These are phyloP conservation scores for Smithornis capensis DNA, from an alignment of 2,113 vertebrate species.

Conservation along the genomic window DNA sequence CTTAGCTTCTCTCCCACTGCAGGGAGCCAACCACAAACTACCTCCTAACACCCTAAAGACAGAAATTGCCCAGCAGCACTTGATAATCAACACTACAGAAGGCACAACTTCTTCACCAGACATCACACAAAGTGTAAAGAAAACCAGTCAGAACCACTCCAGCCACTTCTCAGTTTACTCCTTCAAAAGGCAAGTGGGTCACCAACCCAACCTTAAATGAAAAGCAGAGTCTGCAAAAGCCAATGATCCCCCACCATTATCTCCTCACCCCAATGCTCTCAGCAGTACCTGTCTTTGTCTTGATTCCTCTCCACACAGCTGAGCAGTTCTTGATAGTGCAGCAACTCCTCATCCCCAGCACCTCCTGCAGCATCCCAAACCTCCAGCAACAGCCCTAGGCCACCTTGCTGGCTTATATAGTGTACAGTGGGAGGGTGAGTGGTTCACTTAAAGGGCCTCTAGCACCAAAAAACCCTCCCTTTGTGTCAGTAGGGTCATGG, in stretches of 20 bases:
- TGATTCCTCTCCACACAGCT: not conserved
- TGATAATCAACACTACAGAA: not conserved
- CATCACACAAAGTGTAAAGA: not conserved
- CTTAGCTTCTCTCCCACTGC: not conserved
- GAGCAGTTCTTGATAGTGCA: rapidly evolving
- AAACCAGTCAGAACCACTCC: not conserved
- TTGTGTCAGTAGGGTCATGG: rapidly evolving
- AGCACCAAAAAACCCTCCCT: not conserved
- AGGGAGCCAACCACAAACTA: not conserved
- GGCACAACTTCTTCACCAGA: not conserved
- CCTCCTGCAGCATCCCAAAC: rapidly evolving
- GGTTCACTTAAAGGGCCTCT: not conserved
- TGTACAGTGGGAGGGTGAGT: not conserved
- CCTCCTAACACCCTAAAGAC: not conserved
- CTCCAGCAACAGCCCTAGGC: rapidly evolving
- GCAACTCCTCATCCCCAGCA: not conserved
- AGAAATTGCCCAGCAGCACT: not conserved
- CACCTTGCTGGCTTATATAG: not conserved
- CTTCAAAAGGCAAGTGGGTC: not conserved
- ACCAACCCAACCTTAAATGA: rapidly evolving
- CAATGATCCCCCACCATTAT: rapidly evolving
- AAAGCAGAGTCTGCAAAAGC: not conserved
- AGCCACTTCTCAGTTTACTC: not conserved
- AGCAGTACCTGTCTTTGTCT: not conserved
- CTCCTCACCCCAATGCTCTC: rapidly evolving